Base-by-base conservation (phyloP, 1,140 invertebrate genomes). In the Drosophila parabipectinata region DNA sequence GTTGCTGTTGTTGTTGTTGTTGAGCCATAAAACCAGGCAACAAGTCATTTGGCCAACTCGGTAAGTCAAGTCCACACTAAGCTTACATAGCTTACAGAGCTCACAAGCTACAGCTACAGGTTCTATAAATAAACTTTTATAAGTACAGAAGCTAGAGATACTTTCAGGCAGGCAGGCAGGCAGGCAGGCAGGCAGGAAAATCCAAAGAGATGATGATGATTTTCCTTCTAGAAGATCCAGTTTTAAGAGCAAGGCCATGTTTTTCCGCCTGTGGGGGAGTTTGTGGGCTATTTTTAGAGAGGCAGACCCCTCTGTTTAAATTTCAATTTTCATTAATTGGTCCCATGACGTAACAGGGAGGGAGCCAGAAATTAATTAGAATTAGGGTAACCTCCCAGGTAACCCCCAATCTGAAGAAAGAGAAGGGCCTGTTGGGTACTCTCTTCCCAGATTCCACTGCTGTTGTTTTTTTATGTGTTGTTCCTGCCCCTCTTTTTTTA, bases 101-200 rank as follows among this genome's bases (percentile, higher is more conserved):
- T 18, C 18, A 18, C 18, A 18, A 4, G 44, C 15, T 10, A 8
- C 15, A 52, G 21, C 60, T 24, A 58, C 55, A 34, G 39, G 55
- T 72, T 83, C 79, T 84, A 83, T 67, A 83, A 84, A 83, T 83
- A 83, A 62, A 71, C 58, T n/a, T 18, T 18, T 18, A 18, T 37
- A 39, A 53, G 37, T 50, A 39, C 62, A 79, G 74, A 79, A 34
- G 47, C 45, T 55, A 18, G 18, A 18, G 18, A 18, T 18, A 18
- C 18, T 18, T 18, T 1, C 1, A 18, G 18, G 18, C 18, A 18
- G 18, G 18, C 18, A 28, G 1, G 6, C 26, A 28, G 26, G 6
- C 1, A 18, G 18, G 18, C 18, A 18, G 18, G 18, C 18, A 28
- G 1, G 6, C 26, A 28, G 26, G 6, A 28, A 28, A 28, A 7